phyloP scores from a whole-genome alignment of 2,888 invertebrate species.

The Noctua janthe region DNA sequence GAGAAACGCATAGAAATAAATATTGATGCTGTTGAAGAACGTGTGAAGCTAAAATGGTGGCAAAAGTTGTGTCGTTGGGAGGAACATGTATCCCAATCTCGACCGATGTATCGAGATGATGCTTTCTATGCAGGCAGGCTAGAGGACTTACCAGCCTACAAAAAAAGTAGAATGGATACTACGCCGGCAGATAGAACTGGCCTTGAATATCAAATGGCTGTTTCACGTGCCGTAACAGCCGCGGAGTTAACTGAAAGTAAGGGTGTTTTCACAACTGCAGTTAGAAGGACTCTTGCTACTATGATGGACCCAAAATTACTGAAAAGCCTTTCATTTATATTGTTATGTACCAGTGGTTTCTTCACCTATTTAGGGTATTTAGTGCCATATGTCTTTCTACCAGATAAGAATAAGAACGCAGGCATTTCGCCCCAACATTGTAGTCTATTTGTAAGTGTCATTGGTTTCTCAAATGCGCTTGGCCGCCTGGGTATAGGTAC shows the following conservation, averaged over 20 bases:
- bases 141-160: constrained; percentile 80
- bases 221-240: constrained; percentile 84
- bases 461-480: constrained; percentile 80
- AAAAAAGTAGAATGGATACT: constrained; percentile 81
- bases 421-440: constrained; percentile 79
- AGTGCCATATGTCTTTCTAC: constrained; percentile 83
- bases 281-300: constrained; percentile 84
- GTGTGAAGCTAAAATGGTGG: constrained; percentile 76
- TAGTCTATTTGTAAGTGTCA: constrained; percentile 81
- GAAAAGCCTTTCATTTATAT: constrained; percentile 78
- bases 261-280: constrained; percentile 84
- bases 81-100: constrained; percentile 79
- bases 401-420: constrained; percentile 76
- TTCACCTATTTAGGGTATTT: constrained; percentile 80
- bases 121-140: constrained; percentile 84
- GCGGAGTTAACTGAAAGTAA: constrained; percentile 80
- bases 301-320: constrained; percentile 86
- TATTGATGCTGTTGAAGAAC: constrained; percentile 67
- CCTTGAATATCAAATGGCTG: constrained; percentile 86
- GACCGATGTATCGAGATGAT: constrained; percentile 87
- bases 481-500: constrained; percentile 80
- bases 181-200: constrained; percentile 78
- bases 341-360: constrained; percentile 78
- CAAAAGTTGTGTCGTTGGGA: constrained; percentile 82
- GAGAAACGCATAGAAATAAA: constrained; percentile 70